Conservation (phyloP, 2,113 vertebrate genomes). For the Nicator chloris region DNA sequence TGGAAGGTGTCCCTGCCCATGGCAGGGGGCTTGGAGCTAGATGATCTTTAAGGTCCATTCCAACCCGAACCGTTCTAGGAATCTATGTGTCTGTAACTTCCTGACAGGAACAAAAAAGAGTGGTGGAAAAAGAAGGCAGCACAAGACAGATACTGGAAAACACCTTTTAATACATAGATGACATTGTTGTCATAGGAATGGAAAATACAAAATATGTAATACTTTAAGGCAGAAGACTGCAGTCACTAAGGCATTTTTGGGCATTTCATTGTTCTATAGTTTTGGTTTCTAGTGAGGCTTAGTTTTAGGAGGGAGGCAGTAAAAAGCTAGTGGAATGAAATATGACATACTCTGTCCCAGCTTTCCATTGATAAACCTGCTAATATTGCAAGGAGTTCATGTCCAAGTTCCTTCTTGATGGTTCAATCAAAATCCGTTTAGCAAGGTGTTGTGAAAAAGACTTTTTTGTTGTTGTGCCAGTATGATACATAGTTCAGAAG, state of each 20-base stretch:
- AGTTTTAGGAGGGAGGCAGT: not conserved
- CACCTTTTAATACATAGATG: not conserved
- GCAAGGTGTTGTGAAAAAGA: not conserved
- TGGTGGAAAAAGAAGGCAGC: not conserved
- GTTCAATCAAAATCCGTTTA: not conserved
- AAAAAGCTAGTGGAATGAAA: not conserved
- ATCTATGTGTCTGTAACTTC: not conserved
- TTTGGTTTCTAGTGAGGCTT: not conserved
- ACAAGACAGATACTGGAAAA: not conserved
- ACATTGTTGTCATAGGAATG: fast-evolving
- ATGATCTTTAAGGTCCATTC: not conserved
- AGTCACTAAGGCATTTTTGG: not conserved
- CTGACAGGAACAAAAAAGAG: too few species aligned
- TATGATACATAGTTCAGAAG: not conserved
- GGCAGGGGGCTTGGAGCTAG: not conserved
- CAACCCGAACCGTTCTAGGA: not conserved
- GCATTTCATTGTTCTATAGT: not conserved
- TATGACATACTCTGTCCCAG: fast-evolving
- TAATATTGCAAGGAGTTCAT: not conserved
- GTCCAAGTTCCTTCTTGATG: not conserved
- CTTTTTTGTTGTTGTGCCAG: not conserved
- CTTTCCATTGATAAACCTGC: not conserved
- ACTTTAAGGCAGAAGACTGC: not conserved
- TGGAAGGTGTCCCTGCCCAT: not conserved
- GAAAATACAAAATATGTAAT: not conserved